Evolutionary conservation across 2,888 invertebrate genomes (phyloP), one percentile per base, ranked within the genome.

Genomic region (Lingula anatina): DNA sequence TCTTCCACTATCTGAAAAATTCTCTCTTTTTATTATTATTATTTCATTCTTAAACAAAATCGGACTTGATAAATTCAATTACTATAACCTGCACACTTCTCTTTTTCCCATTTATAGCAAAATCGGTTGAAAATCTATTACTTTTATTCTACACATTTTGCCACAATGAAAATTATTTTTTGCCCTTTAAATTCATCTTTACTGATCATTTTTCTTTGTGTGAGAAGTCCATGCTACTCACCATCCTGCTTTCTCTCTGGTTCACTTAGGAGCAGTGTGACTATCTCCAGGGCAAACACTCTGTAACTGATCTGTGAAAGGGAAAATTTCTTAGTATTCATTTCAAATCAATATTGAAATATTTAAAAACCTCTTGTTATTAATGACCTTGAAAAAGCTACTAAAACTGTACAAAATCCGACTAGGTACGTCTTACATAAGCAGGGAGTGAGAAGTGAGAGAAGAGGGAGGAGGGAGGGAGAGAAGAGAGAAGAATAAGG

Each of bases 201-300:
- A n/a, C n/a, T n/a, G n/a, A n/a, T n/a, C n/a, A n/a, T n/a, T n/a
- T 7, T 15, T 12, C 7, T 31, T 31, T 31, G 9, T 31, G 7
- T 15, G 35, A 12, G 35, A 31, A 31, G 7, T 31, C 35, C 15
- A 15, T 12, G 15, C 15, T 39, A 42, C 25, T 18, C 7, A 25
- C 24, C 60, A 44, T 55, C 50, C 5, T 59, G 31, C 9, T 53
- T 37, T 50, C 62, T 61, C 49, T 68, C 64, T 25, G 64, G 61
- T 21, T 54, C 57, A n/a, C 55, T 52, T 27, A 83, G 55, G 27
- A 81, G 62, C 51, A 75, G 73, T 0, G 75, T 69, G 9, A 81
- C 74, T 12, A 83, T 68, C 60, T 83, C 83, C 45, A 82, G 69
- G 2, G 79, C 78, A 62, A 81, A 80, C 44, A 80, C 69, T 51